A percentile compares a stretch with the other conserved stretches of the same genome.
Conservation (phyloP, 2,113 vertebrate species). For the Platanista minor region DNA sequence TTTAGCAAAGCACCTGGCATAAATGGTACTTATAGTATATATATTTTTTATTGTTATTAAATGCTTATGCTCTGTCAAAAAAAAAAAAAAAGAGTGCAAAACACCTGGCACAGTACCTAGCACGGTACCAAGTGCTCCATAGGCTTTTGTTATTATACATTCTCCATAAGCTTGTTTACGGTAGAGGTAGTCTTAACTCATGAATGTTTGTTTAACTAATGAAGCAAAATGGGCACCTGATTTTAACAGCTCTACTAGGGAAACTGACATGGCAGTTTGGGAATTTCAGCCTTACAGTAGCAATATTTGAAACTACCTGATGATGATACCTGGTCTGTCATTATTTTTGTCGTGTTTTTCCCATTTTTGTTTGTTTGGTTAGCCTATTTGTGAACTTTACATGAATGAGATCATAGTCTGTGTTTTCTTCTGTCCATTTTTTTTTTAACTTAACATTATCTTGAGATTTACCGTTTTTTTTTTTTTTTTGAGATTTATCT, state of each 20-base stretch:
- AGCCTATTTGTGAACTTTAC: neutral
- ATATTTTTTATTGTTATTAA: neutral
- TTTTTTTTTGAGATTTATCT: conserved; percentile 18
- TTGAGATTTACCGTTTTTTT: conserved; percentile 36
- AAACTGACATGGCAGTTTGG: neutral
- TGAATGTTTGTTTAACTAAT: neutral
- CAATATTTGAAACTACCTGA: neutral
- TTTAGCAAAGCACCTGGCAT: neutral
- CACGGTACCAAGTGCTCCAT: neutral
- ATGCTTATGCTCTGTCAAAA: neutral
- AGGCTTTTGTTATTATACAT: neutral
- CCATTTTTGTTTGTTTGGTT: neutral
- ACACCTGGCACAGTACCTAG: neutral
- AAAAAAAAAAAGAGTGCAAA: neutral
- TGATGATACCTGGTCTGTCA: neutral
- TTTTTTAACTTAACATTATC: neutral
- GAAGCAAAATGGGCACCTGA: neutral
- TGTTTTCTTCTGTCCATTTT: neutral
- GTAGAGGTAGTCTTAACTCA: neutral
- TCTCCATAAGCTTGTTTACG: neutral
- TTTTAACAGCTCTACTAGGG: neutral
- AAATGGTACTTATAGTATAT: neutral
- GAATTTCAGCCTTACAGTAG: neutral
- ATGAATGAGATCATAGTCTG: neutral
- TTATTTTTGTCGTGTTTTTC: neutral